A percentile compares a stretch with the other conserved stretches of the same genome.
phyloP scores from a whole-genome alignment of 2,113 vertebrate species.

The Hirundichthys speculiger region DNA sequence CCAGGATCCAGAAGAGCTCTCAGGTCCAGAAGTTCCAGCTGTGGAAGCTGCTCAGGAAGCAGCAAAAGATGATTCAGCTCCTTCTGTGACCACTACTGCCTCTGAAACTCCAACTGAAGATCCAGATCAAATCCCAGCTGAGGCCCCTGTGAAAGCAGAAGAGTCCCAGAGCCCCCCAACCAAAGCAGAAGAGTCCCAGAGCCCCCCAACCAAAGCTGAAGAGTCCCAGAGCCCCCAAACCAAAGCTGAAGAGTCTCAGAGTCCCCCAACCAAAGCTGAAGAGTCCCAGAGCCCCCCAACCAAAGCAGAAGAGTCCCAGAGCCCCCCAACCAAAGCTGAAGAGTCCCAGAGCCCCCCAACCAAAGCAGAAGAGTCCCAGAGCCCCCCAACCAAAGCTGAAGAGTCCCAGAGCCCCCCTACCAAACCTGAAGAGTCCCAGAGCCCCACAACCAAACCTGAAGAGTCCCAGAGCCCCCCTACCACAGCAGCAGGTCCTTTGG shows the following conservation, averaged over 20 bases:
- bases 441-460: background rate
- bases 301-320: background rate
- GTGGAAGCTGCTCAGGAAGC: constrained; percentile 23
- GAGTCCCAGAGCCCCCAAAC: too few relatives aligned
- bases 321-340: too few relatives aligned
- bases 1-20: constrained; percentile 13
- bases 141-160: too few relatives aligned
- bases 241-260: background rate
- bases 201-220: too few relatives aligned
- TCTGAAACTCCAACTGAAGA: constrained; percentile 9
- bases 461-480: background rate
- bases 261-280: background rate
- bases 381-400: background rate
- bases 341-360: too few relatives aligned
- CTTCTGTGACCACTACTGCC: background rate
- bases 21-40: background rate
- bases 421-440: background rate
- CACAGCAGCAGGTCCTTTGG: background rate
- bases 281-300: background rate
- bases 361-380: background rate
- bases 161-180: too few relatives aligned
- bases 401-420: background rate
- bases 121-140: background rate
- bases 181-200: too few relatives aligned
- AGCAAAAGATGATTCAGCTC: background rate